Base-by-base conservation (phyloP, 2,797 vertebrate genomes). In the Hypotaenidia philippensis region DNA sequence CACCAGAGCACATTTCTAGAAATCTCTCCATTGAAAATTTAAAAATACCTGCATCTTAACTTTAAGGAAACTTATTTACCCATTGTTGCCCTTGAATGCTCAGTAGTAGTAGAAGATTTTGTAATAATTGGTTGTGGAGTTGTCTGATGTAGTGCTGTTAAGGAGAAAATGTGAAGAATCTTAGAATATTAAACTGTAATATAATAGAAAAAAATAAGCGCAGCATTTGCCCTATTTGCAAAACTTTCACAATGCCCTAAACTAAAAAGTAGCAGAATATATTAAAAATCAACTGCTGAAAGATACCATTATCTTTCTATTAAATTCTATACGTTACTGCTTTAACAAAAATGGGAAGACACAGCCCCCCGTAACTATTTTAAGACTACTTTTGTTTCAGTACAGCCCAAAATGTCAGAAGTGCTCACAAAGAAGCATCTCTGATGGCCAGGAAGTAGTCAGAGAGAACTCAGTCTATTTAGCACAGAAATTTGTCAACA, bases 11-110 rank as follows among this genome's bases (percentile, higher is more conserved):
- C 2, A 8, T 52, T 80, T 89, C n/a, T 21, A 70, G 52, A 60
- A 56, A 41, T 47, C 41, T 91, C 20, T 81, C 53, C 31, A 34
- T 16, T 79, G 23, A 92, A 82, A 90, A 81, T 38, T 17, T 17
- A 71, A 87, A 70, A 83, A 64, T 45, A 71, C 7, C 22, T 57
- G 4, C 20, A 61, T 83, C 63, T 93, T 76, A 89, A 81, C 1
- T 19, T 89, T 63, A 91, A 94, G 65, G 53, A 96, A 94, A 80
- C 10, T 86, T 89, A 96, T 97, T 97, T 97, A 98, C 97, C 97
- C 94, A 95, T 87, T 79, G 96, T 97, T 93, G 92, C 60, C 94
- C 84, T 96, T 74, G 93, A 82, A 75, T 5, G 80, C 63, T 80
- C 87, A 87, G 84, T 92, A 38, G 92, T 70, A 45, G 94, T 22